A percentile compares a stretch with the other conserved stretches of the same genome.
Evolutionary conservation across 1,140 invertebrate genomes (phyloP).

Genomic region (Xylocopa sonorina): DNA sequence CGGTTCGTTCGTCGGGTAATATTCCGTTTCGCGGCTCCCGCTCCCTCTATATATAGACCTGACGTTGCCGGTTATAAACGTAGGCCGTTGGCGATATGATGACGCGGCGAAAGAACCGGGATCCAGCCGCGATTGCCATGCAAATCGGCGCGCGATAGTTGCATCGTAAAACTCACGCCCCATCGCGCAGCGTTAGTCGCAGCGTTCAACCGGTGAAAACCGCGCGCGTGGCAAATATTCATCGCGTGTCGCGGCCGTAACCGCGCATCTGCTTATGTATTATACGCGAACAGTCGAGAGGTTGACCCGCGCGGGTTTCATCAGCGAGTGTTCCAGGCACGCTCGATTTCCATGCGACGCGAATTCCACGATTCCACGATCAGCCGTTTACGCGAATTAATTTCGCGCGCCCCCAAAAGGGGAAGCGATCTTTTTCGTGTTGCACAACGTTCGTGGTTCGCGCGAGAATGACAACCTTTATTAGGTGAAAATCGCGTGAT

Average conservation of each 20-base stretch:
- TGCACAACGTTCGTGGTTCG: neutral
- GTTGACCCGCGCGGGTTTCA: slow-evolving; percentile 41
- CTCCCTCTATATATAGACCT: slow-evolving; percentile 1
- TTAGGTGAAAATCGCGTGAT: slow-evolving; percentile 67
- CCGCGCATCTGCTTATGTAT: no score
- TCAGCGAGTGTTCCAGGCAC: slow-evolving; percentile 39
- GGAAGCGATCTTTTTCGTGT: slow-evolving; percentile 53
- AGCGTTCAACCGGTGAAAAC: neutral
- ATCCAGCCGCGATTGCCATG: neutral
- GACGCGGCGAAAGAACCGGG: neutral
- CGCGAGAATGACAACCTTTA: slow-evolving; percentile 54
- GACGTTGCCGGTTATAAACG: neutral
- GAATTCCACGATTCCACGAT: no score
- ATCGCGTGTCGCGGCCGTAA: slow-evolving; percentile 25
- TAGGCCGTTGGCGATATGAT: neutral
- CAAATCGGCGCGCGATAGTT: slow-evolving; percentile 1
- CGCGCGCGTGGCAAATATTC: slow-evolving; percentile 31
- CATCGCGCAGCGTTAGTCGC: neutral
- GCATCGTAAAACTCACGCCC: neutral
- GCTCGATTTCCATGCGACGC: slow-evolving; percentile 39
- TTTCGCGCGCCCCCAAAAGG: slow-evolving; percentile 41
- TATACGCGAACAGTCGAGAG: slow-evolving; percentile 9
- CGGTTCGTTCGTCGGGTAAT: neutral
- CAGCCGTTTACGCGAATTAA: slow-evolving; percentile 33
- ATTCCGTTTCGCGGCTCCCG: neutral